Evolutionary conservation across 2,113 vertebrate genomes (phyloP).

Genomic region (Pithys albifrons): DNA sequence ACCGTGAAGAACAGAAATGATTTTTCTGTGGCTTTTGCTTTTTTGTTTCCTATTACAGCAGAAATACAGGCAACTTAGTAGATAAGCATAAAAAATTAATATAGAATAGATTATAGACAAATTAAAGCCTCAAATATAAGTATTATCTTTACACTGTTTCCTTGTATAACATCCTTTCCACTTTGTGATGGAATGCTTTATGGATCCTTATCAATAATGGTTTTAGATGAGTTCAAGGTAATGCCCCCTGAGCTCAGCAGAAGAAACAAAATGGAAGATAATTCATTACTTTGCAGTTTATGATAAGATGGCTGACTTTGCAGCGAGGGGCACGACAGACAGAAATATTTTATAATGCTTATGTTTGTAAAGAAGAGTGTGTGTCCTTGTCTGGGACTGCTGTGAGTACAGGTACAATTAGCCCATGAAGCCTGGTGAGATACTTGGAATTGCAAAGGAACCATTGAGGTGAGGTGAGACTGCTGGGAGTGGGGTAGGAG

Average conservation of each 20-base stretch:
- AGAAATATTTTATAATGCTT: background rate
- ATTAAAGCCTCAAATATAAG: background rate
- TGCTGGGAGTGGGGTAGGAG: background rate
- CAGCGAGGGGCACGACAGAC: background rate
- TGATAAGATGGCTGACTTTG: background rate
- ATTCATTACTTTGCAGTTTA: background rate
- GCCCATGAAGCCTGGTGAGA: background rate
- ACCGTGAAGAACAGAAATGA: background rate
- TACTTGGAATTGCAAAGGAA: background rate
- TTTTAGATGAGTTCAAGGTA: background rate
- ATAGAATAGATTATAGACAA: background rate
- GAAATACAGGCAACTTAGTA: background rate
- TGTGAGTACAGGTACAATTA: background rate
- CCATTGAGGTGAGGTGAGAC: background rate
- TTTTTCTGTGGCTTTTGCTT: background rate
- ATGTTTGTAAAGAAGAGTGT: background rate
- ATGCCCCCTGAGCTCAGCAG: background rate
- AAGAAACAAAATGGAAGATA: slow-evolving; percentile 1
- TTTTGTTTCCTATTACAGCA: background rate
- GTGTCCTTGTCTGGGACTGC: accelerated
- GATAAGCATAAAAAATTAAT: background rate
- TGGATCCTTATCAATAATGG: background rate
- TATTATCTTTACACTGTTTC: background rate
- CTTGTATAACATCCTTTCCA: background rate
- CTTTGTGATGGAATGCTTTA: background rate